Percentiles rank a stretch among this genome's conserved stretches.
phyloP scores from a whole-genome alignment of 92 coral and sea anemone genomes.

The Chrysogorgia sp. region DNA sequence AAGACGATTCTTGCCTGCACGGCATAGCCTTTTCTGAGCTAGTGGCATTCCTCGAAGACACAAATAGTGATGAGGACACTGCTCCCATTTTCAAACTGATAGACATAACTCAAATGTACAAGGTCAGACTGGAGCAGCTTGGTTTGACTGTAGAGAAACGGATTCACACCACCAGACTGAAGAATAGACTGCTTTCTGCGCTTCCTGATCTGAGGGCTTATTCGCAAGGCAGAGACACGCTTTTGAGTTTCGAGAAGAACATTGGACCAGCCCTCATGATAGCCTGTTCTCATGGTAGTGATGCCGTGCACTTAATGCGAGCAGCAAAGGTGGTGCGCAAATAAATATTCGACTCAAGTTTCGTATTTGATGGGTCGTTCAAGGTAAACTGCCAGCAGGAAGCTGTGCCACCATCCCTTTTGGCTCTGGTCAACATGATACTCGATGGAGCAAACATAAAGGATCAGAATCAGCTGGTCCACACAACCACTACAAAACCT shows the following conservation, averaged over 20 bases:
- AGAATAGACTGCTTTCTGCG: constrained; percentile 43
- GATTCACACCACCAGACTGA: constrained; percentile 48
- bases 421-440: constrained; percentile 51
- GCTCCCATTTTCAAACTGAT: constrained; percentile 51
- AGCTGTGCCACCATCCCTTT: constrained; percentile 46
- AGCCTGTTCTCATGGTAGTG: constrained; percentile 47
- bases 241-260: constrained; percentile 49
- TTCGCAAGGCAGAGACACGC: constrained; percentile 49
- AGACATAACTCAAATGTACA: constrained; percentile 46
- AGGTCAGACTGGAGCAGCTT: constrained; percentile 44
- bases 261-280: constrained; percentile 51
- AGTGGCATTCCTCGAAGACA: constrained; percentile 54
- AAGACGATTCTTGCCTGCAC: constrained; percentile 24
- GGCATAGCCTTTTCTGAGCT: constrained; percentile 57
- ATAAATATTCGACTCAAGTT: constrained; percentile 28
- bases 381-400: constrained; percentile 36
- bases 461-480: constrained; percentile 42
- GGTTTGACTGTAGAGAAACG: constrained; percentile 38
- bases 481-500: background rate
- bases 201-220: constrained; percentile 45
- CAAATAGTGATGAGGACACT: constrained; percentile 44
- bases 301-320: constrained; percentile 38
- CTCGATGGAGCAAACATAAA: constrained; percentile 48
- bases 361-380: constrained; percentile 20
- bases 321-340: constrained; percentile 40